Evolutionary conservation across 2,888 invertebrate genomes (phyloP), one percentile per base, ranked within the genome.

Genomic region (Dryomyza anilis): DNA sequence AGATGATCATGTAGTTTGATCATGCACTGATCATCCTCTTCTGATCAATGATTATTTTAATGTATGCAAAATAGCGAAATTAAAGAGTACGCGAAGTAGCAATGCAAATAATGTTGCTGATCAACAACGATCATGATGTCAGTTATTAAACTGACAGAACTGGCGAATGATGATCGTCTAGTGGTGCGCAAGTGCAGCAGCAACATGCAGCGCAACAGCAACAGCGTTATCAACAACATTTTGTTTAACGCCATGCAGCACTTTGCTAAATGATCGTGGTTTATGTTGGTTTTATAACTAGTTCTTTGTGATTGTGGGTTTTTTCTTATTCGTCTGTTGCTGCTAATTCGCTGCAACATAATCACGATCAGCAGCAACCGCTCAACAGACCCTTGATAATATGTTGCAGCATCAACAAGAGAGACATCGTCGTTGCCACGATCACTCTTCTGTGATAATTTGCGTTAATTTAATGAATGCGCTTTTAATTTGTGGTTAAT

Each of bases 401-500:
- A n/a, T n/a, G n/a, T n/a, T n/a, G n/a, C n/a, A n/a, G n/a, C n/a
- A n/a, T n/a, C n/a, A n/a, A n/a, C n/a, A n/a, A n/a, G n/a, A 23
- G 23, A 8, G 3, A 7, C 48, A 10, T 33, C 30, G 14, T 30
- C 12, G 27, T 46, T 46, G 29, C 46, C 7, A 46, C 6, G 36
- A 23, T 63, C 25, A n/a, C 12, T 10, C 19, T 45, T 21, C 30
- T 55, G 19, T 30, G 14, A 46, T 45, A n/a, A 27, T 58, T 55
- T 39, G 63, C 48, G 63, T 50, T 63, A 57, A 63, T 63, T 64
- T 52, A 58, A 58, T 64, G 64, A 64, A 64, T 64, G 58, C 45
- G 58, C 45, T 64, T 64, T 58, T 64, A 64, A 64, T 64, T 59
- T 64, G 58, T 19, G 52, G 64, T 63, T 63, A 36, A 63, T 63